Base-by-base conservation (phyloP, 2,113 vertebrate species). In the Tachycineta bicolor region DNA sequence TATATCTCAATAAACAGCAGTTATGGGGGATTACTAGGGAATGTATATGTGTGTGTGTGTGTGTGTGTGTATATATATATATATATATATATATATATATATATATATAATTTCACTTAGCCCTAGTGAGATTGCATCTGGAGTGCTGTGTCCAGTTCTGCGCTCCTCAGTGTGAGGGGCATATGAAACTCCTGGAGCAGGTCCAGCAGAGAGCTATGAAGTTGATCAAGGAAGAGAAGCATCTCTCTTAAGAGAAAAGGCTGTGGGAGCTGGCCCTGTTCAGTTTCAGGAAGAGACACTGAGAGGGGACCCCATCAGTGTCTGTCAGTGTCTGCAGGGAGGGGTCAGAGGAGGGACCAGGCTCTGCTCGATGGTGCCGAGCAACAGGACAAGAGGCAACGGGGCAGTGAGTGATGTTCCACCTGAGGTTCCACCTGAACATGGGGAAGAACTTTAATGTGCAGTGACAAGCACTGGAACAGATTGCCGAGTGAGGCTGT, bases 271-370 rank as follows among this genome's bases (percentile, higher is more conserved):
- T 28, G 33, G 2, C 6, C 4, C 55, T 77, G 18, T 62, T 53
- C 23, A 87, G 14, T 0, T 63, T 53, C 0, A 0, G 1, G 20
- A 67, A 8, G 33, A 19, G 2, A 2, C 0, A 0, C 22, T 16
- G 33, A 69, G 46, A 10, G 11, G 21, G 7, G 3, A 37, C 11
- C 9, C 25, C 21, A 31, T 26, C 31, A 8, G 1, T 4, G 11
- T 34, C 25, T 59, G 16, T 58, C 11, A 37, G 63, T 23, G 47
- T 3, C 37, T 26, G 46, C 39, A 60, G 33, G 31, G 62, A n/a
- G 31, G 44, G 37, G 7, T 8, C 52, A 50, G 31, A 60, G 46
- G 5, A 52, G 10, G 19, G 25, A 52, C 15, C 56, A 43, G 31
- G 25, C 55, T 70, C 37, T 34, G 39, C 37, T 43, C 2, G 0